These are phyloP conservation scores for Sorex araneus DNA, from an alignment of 2,113 vertebrate genomes.

Conservation along the genomic window DNA sequence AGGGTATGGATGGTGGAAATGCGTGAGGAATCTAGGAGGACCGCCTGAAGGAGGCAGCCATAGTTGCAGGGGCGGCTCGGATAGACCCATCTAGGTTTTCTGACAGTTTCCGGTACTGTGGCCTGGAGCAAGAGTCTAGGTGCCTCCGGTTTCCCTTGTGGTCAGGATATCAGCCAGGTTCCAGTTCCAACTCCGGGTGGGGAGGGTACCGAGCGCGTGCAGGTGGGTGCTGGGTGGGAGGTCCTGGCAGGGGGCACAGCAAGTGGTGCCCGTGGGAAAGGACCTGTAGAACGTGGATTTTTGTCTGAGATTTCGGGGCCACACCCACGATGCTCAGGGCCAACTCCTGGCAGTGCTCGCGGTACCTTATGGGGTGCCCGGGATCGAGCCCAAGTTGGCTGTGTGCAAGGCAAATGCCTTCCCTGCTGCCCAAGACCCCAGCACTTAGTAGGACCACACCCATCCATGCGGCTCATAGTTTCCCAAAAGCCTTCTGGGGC, in stretches of 20 bases:
- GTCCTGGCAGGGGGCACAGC: background rate
- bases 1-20: background rate
- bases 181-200: background rate
- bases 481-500: background rate
- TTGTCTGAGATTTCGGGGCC: no score
- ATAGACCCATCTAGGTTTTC: background rate
- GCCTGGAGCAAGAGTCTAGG: background rate
- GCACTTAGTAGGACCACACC: no score
- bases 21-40: background rate
- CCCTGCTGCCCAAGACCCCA: no score
- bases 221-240: no score
- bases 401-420: no score
- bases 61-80: background rate
- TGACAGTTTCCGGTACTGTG: accelerated
- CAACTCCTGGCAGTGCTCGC: no score
- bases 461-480: background rate
- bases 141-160: background rate
- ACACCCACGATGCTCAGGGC: no score
- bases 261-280: background rate
- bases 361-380: no score
- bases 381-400: no score
- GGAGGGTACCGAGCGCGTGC: background rate
- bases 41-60: slow-evolving; percentile 15
- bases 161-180: accelerated
- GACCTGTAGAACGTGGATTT: no score